Evolutionary conservation across 2,888 invertebrate species (phyloP).

Genomic region (Ectemnius lituratus): DNA sequence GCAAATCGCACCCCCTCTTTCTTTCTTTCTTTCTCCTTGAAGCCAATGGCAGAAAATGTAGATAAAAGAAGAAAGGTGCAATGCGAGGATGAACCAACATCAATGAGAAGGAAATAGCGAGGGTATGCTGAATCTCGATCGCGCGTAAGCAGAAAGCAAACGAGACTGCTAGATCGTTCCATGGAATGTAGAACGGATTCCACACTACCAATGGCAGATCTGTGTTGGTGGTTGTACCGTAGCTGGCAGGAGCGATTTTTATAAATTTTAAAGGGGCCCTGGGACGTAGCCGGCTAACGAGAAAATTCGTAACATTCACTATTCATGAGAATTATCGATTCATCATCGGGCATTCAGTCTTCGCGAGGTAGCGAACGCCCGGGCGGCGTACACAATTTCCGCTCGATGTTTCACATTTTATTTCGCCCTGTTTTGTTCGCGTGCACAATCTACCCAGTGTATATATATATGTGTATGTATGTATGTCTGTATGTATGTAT

Average conservation of each 20-base stretch:
- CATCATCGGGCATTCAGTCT: slow-evolving; percentile 40
- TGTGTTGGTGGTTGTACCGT: no score
- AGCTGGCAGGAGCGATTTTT: slow-evolving; percentile 8
- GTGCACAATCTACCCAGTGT: slow-evolving; percentile 13
- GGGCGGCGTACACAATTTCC: slow-evolving; percentile 30
- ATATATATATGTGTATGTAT: neutral
- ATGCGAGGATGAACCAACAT: no score
- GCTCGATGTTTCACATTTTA: slow-evolving; percentile 36
- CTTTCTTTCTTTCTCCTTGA: no score
- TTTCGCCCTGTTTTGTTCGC: slow-evolving; percentile 3
- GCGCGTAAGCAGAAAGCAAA: no score
- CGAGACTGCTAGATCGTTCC: no score
- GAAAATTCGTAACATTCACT: slow-evolving; percentile 35
- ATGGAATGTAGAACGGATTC: no score
- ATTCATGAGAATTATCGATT: slow-evolving; percentile 52
- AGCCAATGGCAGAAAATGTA: neutral
- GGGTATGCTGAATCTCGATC: no score
- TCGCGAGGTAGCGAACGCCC: slow-evolving; percentile 7
- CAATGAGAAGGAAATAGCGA: no score
- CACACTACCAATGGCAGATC: no score
- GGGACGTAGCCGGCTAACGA: slow-evolving; percentile 12
- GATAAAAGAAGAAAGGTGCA: neutral
- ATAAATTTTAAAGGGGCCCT: slow-evolving; percentile 14
- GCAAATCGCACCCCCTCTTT: no score
- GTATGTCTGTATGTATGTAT: neutral